Base-by-base conservation (phyloP, 2,888 invertebrate species). In the Drosophila rellima region DNA sequence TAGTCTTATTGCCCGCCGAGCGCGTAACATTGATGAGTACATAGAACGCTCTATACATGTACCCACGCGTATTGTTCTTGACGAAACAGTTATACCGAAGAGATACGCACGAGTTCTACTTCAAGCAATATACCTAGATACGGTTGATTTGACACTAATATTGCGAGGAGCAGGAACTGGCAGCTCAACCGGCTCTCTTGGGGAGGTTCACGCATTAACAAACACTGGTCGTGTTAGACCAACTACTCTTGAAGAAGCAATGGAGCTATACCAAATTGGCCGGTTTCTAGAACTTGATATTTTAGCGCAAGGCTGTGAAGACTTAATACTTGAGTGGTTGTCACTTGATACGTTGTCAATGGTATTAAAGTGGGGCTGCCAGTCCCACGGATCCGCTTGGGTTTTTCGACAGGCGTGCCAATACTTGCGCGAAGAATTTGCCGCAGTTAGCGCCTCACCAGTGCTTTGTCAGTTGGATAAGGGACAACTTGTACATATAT, bases 181-280 rank as follows among this genome's bases (percentile, higher is more conserved):
- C 51, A 95, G 94, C 10, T 94, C 94, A 31, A 94, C 95, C 8
- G 94, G 94, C 11, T 95, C 95, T 75, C 92, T 95, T 40, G 94
- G 94, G 59, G 95, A 95, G 92, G 96, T 96, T 55, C 96, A 96
- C 92, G 96, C 96, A 15, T 90, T 95, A 56, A 95, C 95, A 11
- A 95, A 95, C 82, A 95, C 95, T 2, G 95, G 95, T 37, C 93
- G 95, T 45, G 94, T 94, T 79, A 93, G 95, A 63, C 95, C 95
- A 10, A 95, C 95, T 54, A 95, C 95, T 7, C 92, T 97, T 33
- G 98, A 98, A 90, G 98, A 99, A 93, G 98, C 98, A 35, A 98
- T 98, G 96, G 98, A 99, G 93, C 94, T 99, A 50, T 98, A 98
- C 93, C 98, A 99, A 93, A 98, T 99, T 56, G 99, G 98, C 54